Percentiles rank a stretch among this genome's conserved stretches.
These are phyloP conservation scores for Nebria salina DNA, from an alignment of 2,888 invertebrate species.

Conservation along the genomic window DNA sequence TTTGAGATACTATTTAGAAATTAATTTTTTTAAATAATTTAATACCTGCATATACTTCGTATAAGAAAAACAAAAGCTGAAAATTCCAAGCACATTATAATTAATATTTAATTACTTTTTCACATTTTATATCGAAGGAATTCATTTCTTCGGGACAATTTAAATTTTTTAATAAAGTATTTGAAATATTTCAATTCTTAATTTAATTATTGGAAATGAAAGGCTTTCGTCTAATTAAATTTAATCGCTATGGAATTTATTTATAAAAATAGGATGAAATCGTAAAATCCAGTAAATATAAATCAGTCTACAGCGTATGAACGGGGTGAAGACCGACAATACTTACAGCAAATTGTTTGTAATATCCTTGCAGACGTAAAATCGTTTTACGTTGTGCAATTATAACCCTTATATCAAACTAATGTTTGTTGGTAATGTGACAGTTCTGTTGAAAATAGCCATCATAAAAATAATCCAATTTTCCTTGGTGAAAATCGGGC, in stretches of 20 bases:
- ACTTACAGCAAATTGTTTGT: neutral
- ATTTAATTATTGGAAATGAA: neutral
- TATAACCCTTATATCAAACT: neutral
- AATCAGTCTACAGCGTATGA: too few relatives aligned
- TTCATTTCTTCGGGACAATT: neutral
- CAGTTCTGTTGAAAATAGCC: slow-evolving; percentile 25
- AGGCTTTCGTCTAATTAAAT: too few relatives aligned
- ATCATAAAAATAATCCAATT: slow-evolving; percentile 40
- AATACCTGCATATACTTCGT: too few relatives aligned
- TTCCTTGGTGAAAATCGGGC: slow-evolving; percentile 8
- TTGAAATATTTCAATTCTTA: neutral
- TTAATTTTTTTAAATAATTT: too few relatives aligned
- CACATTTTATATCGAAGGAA: neutral
- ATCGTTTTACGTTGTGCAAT: neutral
- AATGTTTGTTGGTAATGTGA: neutral
- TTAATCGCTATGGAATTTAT: too few relatives aligned
- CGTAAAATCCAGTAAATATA: too few relatives aligned
- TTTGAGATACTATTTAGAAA: too few relatives aligned
- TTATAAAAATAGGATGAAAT: too few relatives aligned
- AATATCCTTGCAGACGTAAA: neutral
- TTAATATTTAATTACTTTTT: neutral
- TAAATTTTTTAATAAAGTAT: neutral
- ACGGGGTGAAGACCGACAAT: too few relatives aligned
- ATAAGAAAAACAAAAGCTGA: too few relatives aligned
- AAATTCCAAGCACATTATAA: neutral